A percentile compares a stretch with the other conserved stretches of the same genome.
Conservation (phyloP, 1,140 invertebrate species). For the Pachypsylla venusta region DNA sequence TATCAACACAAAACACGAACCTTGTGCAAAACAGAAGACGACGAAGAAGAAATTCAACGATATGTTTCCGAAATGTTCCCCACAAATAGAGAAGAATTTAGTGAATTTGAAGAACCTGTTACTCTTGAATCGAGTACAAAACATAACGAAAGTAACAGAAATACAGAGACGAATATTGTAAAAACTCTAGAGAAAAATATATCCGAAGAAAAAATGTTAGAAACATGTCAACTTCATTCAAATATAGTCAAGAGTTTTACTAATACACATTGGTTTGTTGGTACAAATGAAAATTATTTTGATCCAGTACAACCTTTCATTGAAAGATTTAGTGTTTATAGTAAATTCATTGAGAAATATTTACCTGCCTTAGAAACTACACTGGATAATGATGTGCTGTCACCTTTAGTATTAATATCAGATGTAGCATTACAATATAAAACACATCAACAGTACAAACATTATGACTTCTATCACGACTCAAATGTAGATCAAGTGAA, state of each 20-base stretch:
- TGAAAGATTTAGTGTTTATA: conserved; percentile 42
- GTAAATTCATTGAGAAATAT: conserved; percentile 33
- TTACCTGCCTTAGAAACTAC: conserved; percentile 34
- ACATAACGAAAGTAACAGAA: conserved; percentile 5
- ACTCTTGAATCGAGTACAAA: conserved; percentile 30
- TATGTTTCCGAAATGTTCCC: conserved; percentile 67
- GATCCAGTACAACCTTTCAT: conserved; percentile 40
- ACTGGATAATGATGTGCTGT: conserved; percentile 36
- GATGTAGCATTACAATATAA: background rate
- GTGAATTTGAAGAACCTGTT: conserved; percentile 34
- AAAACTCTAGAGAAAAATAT: conserved; percentile 12
- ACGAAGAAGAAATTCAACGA: conserved; percentile 52
- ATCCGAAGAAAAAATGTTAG: conserved; percentile 38
- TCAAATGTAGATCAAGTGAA: conserved; percentile 61
- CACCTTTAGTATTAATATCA: conserved; percentile 34
- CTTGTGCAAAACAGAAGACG: conserved; percentile 37
- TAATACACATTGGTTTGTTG: conserved; percentile 39
- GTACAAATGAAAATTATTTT: conserved; percentile 24
- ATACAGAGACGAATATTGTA: conserved; percentile 12
- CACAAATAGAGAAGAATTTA: conserved; percentile 52
- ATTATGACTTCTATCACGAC: conserved; percentile 74
- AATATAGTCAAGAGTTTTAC: conserved; percentile 40
- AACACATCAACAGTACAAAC: background rate
- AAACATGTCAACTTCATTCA: conserved; percentile 42
- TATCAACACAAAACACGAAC: conserved; percentile 51